Conservation (phyloP, 2,888 invertebrate species). For the Eucera pruinosa region DNA sequence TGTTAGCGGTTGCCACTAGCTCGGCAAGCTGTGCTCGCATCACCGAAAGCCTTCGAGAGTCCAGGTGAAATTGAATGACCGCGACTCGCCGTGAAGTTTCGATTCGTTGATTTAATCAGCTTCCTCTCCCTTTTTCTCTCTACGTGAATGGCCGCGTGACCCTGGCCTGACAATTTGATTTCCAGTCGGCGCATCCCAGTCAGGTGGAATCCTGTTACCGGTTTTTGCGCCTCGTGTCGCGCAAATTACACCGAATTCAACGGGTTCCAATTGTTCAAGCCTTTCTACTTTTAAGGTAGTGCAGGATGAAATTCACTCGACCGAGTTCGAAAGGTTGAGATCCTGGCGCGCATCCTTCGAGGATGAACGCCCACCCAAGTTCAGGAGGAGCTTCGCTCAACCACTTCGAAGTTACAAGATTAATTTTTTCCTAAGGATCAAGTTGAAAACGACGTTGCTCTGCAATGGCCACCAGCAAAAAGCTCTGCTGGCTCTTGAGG, state of each 20-base stretch:
- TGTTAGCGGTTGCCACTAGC: constrained; percentile 34
- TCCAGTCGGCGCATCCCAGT: constrained; percentile 22
- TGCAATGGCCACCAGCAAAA: background rate
- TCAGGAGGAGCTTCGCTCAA: background rate
- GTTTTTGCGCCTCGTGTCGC: constrained; percentile 31
- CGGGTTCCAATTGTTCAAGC: constrained; percentile 4
- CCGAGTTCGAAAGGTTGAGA: background rate
- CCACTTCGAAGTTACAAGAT: constrained; percentile 16
- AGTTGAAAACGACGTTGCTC: constrained; percentile 16
- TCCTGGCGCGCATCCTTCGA: background rate
- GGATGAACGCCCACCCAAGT: background rate
- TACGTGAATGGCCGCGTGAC: constrained; percentile 45
- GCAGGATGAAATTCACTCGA: background rate
- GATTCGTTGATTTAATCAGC: constrained; percentile 67
- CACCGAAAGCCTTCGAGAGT: constrained; percentile 54
- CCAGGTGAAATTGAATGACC: constrained; percentile 65
- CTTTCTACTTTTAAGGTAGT: background rate
- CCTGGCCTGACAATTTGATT: constrained; percentile 60
- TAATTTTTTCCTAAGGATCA: constrained; percentile 7
- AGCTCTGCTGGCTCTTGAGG: background rate
- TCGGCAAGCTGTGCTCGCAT: constrained; percentile 39
- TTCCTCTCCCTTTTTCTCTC: constrained; percentile 1
- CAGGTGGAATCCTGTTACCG: constrained; percentile 45
- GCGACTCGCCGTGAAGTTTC: constrained; percentile 65
- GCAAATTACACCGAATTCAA: constrained; percentile 14